Evolutionary conservation across 2,113 vertebrate genomes (phyloP), one percentile per base, ranked within the genome.

Genomic region (Pseudopodoces humilis): DNA sequence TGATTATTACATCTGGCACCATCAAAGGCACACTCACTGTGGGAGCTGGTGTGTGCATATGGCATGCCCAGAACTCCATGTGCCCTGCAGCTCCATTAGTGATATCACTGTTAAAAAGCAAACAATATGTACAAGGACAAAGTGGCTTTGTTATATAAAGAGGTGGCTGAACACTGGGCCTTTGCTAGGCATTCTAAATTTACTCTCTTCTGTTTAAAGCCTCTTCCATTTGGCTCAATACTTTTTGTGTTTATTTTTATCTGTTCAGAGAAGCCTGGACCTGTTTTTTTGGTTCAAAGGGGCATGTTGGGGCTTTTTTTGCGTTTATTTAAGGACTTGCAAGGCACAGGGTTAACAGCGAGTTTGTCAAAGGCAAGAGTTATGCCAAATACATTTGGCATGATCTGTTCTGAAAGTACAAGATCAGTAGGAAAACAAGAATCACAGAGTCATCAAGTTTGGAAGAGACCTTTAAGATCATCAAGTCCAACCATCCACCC

Each of bases 81-180:
- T 83, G 65, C 88, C 71, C 50, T 65, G 75, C 69, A 22, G 80
- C 50, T 75, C 88, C 44, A 52, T 86, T 86, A 83, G 39, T 2
- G 41, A 6, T 94, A 86, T 4, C 71, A 22, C 53, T 27, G 46
- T 77, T 83, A 56, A 81, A 93, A 90, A 88, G 69, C 85, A 92
- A 96, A 96, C 93, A 91, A 11, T 30, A 19, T 13, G 49, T 53
- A 77, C 87, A 89, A 90, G 93, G 93, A 76, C 86, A 85, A 88
- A 89, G 75, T 24, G 22, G 62, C 72, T 88, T 87, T 92, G 81
- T 80, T 89, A 30, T 39, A 92, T 75, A 94, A 94, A 79, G 37
- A 88, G 50, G 27, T 7, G 0, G 22, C 53, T 64, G 43, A 49
- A 46, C 24, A 11, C 43, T 23, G 67, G 43, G 46, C 24, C 81